These are phyloP conservation scores for Alcis repandata DNA, from an alignment of 2,888 invertebrate genomes.

Conservation along the genomic window DNA sequence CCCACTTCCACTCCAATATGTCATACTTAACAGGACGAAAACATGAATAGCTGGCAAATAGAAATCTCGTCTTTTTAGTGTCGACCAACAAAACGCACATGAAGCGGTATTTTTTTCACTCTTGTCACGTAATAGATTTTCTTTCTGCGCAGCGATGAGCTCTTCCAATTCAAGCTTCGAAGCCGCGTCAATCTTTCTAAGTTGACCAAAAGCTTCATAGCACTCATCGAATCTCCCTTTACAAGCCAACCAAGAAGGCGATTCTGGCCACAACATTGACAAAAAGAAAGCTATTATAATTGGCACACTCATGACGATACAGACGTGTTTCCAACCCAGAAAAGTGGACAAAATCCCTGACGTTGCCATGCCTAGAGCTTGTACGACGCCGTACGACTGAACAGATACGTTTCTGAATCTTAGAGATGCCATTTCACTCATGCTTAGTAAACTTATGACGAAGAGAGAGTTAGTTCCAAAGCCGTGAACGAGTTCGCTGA, in stretches of 20 bases:
- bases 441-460: not conserved
- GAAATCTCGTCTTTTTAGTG: conserved; percentile 39
- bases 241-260: conserved; percentile 47
- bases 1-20: conserved; percentile 43
- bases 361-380: not conserved
- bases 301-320: conserved; percentile 33
- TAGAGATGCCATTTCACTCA: conserved; percentile 1
- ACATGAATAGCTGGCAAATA: conserved; percentile 41
- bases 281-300: conserved; percentile 29
- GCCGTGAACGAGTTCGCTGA: conserved; percentile 1
- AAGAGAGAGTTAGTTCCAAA: not conserved
- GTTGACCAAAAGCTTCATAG: conserved; percentile 39
- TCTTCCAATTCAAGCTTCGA: conserved; percentile 38
- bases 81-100: not conserved
- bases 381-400: conserved; percentile 25
- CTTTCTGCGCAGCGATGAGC: conserved; percentile 37
- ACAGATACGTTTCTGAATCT: not conserved
- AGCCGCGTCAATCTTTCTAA: conserved; percentile 37
- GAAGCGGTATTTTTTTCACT: not conserved
- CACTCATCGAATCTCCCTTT: conserved; percentile 44
- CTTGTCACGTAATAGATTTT: conserved; percentile 4
- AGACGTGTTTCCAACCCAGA: conserved; percentile 33
- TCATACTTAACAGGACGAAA: conserved; percentile 31
- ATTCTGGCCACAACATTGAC: conserved; percentile 44
- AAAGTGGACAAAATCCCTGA: conserved; percentile 3